Evolutionary conservation across 1,140 invertebrate species (phyloP).

Genomic region (Coelopa frigida): DNA sequence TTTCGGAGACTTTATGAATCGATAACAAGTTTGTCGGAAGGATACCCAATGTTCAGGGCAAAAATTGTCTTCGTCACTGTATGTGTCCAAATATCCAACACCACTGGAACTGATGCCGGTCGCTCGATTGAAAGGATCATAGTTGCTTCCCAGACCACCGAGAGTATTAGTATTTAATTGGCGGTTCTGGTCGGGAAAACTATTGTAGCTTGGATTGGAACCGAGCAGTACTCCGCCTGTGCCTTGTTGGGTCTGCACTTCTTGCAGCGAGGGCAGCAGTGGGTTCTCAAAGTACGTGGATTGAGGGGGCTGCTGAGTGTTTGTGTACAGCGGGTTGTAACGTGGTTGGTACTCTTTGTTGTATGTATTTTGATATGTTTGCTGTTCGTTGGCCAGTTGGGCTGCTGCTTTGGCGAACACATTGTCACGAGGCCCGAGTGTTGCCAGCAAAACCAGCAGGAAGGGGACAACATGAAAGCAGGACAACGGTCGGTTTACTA

Average conservation of each 20-base stretch:
- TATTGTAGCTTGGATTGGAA: constrained; percentile 19
- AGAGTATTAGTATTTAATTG: constrained; percentile 8
- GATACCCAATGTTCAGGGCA: constrained; percentile 79
- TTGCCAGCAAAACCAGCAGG: too few relatives aligned
- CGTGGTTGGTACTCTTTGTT: constrained; percentile 38
- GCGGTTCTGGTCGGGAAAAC: constrained; percentile 20
- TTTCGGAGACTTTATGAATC: constrained; percentile 78
- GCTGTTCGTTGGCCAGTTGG: constrained; percentile 25
- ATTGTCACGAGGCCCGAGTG: too few relatives aligned
- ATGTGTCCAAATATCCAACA: constrained; percentile 25
- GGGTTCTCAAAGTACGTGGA: constrained; percentile 29
- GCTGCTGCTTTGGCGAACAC: constrained; percentile 13
- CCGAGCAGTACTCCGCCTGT: constrained; percentile 8
- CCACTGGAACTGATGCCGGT: constrained; percentile 14
- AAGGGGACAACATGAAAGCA: too few relatives aligned
- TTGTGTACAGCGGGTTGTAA: constrained; percentile 36
- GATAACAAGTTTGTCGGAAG: constrained; percentile 72
- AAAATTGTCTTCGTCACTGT: constrained; percentile 35
- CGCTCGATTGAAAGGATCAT: constrained; percentile 32
- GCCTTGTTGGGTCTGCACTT: constrained; percentile 16
- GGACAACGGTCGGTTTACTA: too few relatives aligned
- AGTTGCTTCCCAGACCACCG: constrained; percentile 15
- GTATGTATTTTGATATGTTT: constrained; percentile 33
- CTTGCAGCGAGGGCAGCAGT: constrained; percentile 22
- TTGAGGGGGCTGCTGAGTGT: constrained; percentile 21